Evolutionary conservation across 2,888 invertebrate genomes (phyloP).

Genomic region (Netelia virgata): DNA sequence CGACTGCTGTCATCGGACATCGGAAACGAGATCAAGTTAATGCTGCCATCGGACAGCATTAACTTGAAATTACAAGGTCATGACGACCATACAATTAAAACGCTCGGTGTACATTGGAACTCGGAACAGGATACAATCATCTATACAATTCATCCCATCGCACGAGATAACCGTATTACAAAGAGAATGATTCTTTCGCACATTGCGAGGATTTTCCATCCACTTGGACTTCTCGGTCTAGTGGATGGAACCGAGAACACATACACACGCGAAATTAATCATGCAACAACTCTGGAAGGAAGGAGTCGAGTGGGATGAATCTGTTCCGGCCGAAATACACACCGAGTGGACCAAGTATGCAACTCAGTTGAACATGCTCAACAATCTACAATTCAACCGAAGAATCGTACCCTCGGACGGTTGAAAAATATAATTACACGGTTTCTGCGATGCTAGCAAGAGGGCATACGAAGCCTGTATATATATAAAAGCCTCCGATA

Average conservation of each 20-base stretch:
- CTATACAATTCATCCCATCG: slow-evolving; percentile 18
- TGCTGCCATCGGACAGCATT: slow-evolving; percentile 4
- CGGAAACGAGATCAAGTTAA: too few relatives aligned
- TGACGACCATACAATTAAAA: slow-evolving; percentile 22
- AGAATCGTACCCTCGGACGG: slow-evolving; percentile 30
- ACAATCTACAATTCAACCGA: slow-evolving; percentile 49
- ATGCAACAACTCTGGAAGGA: slow-evolving; percentile 70
- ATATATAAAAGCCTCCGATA: too few relatives aligned
- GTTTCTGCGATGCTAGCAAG: too few relatives aligned
- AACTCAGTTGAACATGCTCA: slow-evolving; percentile 50
- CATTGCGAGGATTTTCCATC: slow-evolving; percentile 71
- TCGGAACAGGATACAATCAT: slow-evolving; percentile 1
- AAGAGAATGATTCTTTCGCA: slow-evolving; percentile 66
- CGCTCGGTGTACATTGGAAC: slow-evolving; percentile 33
- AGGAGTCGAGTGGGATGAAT: slow-evolving; percentile 4
- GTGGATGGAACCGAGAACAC: too few relatives aligned
- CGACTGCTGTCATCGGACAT: not conserved
- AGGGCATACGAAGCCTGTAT: too few relatives aligned
- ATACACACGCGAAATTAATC: slow-evolving; percentile 67
- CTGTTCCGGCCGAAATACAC: slow-evolving; percentile 13
- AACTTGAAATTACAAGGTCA: slow-evolving; percentile 9
- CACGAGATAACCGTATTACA: slow-evolving; percentile 24
- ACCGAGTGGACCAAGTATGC: slow-evolving; percentile 56
- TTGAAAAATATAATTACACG: too few relatives aligned
- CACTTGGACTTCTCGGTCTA: slow-evolving; percentile 68